These are phyloP conservation scores for Pteropus rufus DNA, from an alignment of 2,797 vertebrate genomes.

Conservation along the genomic window DNA sequence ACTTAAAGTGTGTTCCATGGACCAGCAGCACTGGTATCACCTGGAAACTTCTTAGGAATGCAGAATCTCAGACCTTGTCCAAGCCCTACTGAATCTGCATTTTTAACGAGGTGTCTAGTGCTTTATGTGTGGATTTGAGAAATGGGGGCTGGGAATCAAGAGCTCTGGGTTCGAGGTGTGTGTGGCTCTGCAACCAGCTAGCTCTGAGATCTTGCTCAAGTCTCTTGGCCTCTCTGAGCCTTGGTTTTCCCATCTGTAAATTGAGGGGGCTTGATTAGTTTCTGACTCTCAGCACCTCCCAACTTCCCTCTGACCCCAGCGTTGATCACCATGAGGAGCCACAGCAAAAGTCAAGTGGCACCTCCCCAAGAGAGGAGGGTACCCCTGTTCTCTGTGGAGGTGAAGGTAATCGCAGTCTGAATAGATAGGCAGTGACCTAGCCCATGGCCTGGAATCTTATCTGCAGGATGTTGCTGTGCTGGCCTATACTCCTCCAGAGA, in stretches of 20 bases:
- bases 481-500: not conserved
- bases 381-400: not conserved
- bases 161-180: not conserved
- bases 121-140: not conserved
- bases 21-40: not conserved
- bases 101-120: not conserved
- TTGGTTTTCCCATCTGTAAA: not conserved
- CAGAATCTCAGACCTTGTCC: not conserved
- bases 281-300: not conserved
- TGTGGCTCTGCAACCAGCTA: not conserved
- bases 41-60: not conserved
- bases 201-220: not conserved
- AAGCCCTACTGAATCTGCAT: not conserved
- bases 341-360: not conserved
- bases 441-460: not conserved
- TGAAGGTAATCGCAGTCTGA: not conserved
- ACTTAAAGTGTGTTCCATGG: not conserved
- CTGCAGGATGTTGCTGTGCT: not conserved
- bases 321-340: not conserved
- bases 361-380: not conserved
- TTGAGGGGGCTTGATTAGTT: not conserved
- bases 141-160: not conserved
- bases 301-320: not conserved
- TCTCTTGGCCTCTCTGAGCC: not conserved
- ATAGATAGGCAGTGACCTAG: not conserved